A percentile compares a stretch with the other conserved stretches of the same genome.
Evolutionary conservation across 2,888 invertebrate species (phyloP).

Genomic region (Salpingus planirostris): DNA sequence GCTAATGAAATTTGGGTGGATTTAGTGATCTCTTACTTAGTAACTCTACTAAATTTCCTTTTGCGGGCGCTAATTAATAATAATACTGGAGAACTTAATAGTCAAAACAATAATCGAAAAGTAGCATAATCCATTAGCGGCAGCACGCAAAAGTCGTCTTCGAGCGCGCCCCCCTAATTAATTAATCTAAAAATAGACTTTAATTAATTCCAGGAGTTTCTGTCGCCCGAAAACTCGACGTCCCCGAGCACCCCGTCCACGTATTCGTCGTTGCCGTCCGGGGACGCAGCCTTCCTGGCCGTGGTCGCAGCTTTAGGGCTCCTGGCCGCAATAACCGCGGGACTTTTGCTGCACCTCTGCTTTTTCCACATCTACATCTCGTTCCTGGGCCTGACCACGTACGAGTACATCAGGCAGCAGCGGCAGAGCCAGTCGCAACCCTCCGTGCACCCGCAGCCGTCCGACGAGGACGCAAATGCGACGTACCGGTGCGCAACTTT

Average conservation of each 20-base stretch:
- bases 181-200: too few relatives aligned
- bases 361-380: slow-evolving; percentile 85
- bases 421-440: slow-evolving; percentile 38
- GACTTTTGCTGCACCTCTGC: slow-evolving; percentile 71
- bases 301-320: slow-evolving; percentile 56
- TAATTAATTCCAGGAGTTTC: too few relatives aligned
- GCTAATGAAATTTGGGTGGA: too few relatives aligned
- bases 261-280: slow-evolving; percentile 38
- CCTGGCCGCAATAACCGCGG: slow-evolving; percentile 65
- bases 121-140: too few relatives aligned
- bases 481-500: slow-evolving; percentile 14
- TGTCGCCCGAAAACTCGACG: slow-evolving; percentile 19
- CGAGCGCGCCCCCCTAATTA: too few relatives aligned
- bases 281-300: slow-evolving; percentile 52
- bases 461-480: slow-evolving; percentile 21
- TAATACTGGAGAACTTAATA: too few relatives aligned
- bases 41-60: too few relatives aligned
- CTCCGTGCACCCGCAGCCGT: slow-evolving; percentile 14
- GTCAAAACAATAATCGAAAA: too few relatives aligned
- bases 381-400: slow-evolving; percentile 76
- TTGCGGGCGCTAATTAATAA: too few relatives aligned
- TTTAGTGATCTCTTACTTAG: too few relatives aligned
- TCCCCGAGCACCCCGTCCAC: slow-evolving; percentile 19
- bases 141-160: too few relatives aligned
- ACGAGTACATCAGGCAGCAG: slow-evolving; percentile 68